phyloP scores from a whole-genome alignment of 1,140 invertebrate species.

The Mactra quadrangularis region DNA sequence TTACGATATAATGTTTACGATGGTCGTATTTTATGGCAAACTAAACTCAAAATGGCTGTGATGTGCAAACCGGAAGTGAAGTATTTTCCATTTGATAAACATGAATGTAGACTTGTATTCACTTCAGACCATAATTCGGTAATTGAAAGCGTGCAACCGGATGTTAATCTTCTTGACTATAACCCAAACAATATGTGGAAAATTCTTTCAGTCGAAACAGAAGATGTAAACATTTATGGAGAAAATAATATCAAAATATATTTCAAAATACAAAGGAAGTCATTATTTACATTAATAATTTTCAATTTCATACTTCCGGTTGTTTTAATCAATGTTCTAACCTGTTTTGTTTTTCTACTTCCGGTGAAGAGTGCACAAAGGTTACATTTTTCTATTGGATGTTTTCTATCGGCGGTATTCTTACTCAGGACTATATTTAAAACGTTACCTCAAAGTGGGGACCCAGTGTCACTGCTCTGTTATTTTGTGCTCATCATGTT shows the following conservation, averaged over 20 bases:
- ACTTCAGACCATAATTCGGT: neutral
- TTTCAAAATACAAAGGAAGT: constrained; percentile 21
- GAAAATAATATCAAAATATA: constrained; percentile 30
- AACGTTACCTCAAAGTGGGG: constrained; percentile 37
- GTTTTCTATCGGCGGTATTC: constrained; percentile 47
- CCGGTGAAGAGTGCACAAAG: constrained; percentile 44
- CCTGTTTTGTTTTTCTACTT: constrained; percentile 53
- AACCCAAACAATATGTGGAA: constrained; percentile 39
- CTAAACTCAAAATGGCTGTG: constrained; percentile 38
- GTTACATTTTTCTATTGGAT: constrained; percentile 22
- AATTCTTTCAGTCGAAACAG: constrained; percentile 6
- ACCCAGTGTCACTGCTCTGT: constrained; percentile 42
- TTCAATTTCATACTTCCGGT: constrained; percentile 25
- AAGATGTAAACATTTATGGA: neutral
- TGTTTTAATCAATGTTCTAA: constrained; percentile 11
- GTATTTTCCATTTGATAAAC: constrained; percentile 54
- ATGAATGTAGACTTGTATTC: constrained; percentile 32
- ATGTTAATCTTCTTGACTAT: constrained; percentile 27
- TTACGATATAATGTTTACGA: constrained; percentile 33
- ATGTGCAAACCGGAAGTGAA: constrained; percentile 40
- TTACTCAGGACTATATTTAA: constrained; percentile 38
- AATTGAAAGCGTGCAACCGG: constrained; percentile 19
- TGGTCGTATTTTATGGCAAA: constrained; percentile 24
- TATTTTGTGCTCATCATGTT: constrained; percentile 51
- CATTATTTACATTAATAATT: constrained; percentile 43